Evolutionary conservation across 2,888 invertebrate species (phyloP), one percentile per base, ranked within the genome.

Genomic region (Phyllotreta striolata): DNA sequence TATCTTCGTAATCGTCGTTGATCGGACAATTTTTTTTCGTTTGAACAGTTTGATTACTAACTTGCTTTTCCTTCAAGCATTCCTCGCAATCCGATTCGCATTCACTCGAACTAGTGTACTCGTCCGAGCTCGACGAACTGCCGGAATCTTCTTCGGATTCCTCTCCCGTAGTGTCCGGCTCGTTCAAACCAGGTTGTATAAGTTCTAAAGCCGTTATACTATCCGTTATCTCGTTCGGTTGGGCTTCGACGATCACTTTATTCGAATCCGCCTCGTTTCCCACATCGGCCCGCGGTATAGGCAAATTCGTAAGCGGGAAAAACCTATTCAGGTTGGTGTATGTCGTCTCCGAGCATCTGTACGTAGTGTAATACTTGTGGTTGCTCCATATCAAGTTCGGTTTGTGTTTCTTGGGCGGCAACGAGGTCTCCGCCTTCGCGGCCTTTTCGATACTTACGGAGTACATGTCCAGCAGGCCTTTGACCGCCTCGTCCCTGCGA

Each of bases 281-380:
- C 4, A 24, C 24, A 24, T 24, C 24, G 4, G 24, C 24, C 24
- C 4, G 68, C 37, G 69, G 71, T 44, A 81, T 81, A 0, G 81
- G 79, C 37, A 70, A 68, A 35, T 73, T 64, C 8, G 74, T 78
- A 78, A 81, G 74, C 0, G 81, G 81, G 67, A 77, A 81, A 68
- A 81, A 80, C n/a, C 80, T 64, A 12, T 81, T 78, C 1, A 66
- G 60, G 44, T 78, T 76, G 5, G 70, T 61, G 62, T 78, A 78
- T 24, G 73, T 69, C 1, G 74, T 75, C 9, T 74, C 65, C 0
- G 69, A 57, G 58, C 78, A 78, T 40, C 60, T 66, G 63, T 81
- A 80, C 0, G 80, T 75, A 0, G 79, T 76, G 62, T 77, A 81
- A 70, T 76, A 80, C 49, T 77, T 73, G n/a, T 71, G 72, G 47